Evolutionary conservation across 1,140 invertebrate genomes (phyloP).

Genomic region (Sitophilus oryzae): DNA sequence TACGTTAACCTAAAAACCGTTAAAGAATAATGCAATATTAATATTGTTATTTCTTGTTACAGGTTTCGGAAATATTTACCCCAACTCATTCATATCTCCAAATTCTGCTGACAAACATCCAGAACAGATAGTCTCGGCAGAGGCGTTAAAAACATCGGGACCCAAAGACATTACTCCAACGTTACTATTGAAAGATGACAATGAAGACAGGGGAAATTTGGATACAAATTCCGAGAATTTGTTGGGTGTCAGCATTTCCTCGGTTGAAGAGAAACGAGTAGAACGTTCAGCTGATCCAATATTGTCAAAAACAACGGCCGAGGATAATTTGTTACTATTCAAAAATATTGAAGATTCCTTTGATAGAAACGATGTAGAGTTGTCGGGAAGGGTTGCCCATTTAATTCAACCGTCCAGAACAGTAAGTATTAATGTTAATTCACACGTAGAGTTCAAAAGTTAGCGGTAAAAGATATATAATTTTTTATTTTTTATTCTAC

Average conservation of each 20-base stretch:
- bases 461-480: neutral
- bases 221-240: neutral
- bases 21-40: neutral
- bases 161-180: constrained; percentile 19
- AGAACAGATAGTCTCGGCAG: constrained; percentile 8
- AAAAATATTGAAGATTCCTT: constrained; percentile 40
- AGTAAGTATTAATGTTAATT: constrained; percentile 12
- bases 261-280: constrained; percentile 35
- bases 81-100: constrained; percentile 53
- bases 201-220: neutral
- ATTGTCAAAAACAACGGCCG: constrained; percentile 45
- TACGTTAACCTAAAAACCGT: neutral
- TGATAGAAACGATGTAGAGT: constrained; percentile 41
- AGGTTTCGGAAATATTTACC: constrained; percentile 46
- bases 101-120: constrained; percentile 44
- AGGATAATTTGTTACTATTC: constrained; percentile 39
- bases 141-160: constrained; percentile 21
- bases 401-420: constrained; percentile 41
- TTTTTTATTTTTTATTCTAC: no score
- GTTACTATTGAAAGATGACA: constrained; percentile 3
- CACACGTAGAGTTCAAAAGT: no score
- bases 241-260: neutral
- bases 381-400: constrained; percentile 31
- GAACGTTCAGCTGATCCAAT: constrained; percentile 43
- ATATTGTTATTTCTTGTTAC: constrained; percentile 7